A percentile compares a stretch with the other conserved stretches of the same genome.
phyloP scores from a whole-genome alignment of 2,113 vertebrate species.

The Megalops atlanticus region DNA sequence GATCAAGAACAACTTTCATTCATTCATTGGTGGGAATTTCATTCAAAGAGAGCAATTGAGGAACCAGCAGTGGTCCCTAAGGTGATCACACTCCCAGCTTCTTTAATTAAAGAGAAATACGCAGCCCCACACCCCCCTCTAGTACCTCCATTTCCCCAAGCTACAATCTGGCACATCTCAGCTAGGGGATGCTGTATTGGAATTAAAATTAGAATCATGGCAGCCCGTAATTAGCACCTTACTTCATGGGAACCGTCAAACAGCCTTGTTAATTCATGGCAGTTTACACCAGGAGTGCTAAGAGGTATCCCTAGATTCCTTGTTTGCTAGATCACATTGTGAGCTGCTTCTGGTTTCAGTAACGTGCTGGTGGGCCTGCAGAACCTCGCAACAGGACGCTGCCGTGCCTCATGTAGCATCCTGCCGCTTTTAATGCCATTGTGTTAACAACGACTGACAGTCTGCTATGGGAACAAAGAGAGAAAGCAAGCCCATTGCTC shows the following conservation, averaged over 20 bases:
- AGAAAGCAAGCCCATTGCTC: background rate
- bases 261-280: conserved; percentile 10
- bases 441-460: background rate
- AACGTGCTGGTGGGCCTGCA: background rate
- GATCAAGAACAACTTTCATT: background rate
- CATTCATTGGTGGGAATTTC: background rate
- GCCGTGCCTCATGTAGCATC: too few relatives aligned
- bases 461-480: background rate
- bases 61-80: background rate
- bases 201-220: conserved; percentile 25
- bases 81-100: conserved; percentile 11
- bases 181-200: conserved; percentile 1
- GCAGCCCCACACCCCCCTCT: background rate
- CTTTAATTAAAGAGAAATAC: conserved; percentile 19
- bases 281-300: background rate
- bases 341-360: conserved; percentile 2
- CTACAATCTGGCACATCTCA: background rate
- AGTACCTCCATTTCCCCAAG: background rate
- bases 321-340: conserved; percentile 16
- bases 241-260: background rate
- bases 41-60: background rate
- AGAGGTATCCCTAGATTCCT: background rate
- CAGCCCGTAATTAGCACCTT: conserved; percentile 26
- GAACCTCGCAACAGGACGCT: conserved; percentile 1
- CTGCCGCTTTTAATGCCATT: background rate